Evolutionary conservation across 2,797 vertebrate species (phyloP), one percentile per base, ranked within the genome.

Genomic region (Anabacerthia variegaticeps): DNA sequence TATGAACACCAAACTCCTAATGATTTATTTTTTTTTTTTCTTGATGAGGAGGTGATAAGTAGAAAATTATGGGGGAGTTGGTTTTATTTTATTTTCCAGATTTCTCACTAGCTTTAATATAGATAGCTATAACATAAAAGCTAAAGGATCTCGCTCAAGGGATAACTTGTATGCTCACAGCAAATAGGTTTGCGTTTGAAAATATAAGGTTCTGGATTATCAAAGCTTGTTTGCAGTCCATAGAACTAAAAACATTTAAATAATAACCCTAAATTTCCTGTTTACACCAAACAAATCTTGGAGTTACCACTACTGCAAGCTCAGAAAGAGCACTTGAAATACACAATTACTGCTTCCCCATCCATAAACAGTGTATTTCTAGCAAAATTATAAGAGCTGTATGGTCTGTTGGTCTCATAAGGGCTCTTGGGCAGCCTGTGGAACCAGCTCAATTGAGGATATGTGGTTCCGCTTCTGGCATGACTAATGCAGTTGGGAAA

Each of bases 401-500:
- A 78, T 58, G 54, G 66, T 92, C 66, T 69, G 34, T 79, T 88
- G 59, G 21, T 72, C 71, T 74, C 65, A 80, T 81, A 84, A 94
- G 67, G n/a, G 41, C 63, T 96, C 82, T 94, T 65, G 88, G 56
- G 83, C 68, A 92, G 54, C 71, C 66, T 85, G 78, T 85, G 74
- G 75, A 96, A 92, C 83, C 51, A 77, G 34, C 59, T 95, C 85
- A 84, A 0, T 37, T 79, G 54, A 78, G 52, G 76, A 78, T 87
- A 79, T 4, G 3, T 74, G 32, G 43, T 77, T 93, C n/a, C 3
- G 15, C 91, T 93, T 88, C 72, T 94, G 82, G 66, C 79, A 95
- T 75, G 82, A 92, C 94, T 96, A 95, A 95, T 75, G 37, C 51
- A 43, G 62, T 83, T 96, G 67, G 92, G 93, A 94, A 93, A 91